Evolutionary conservation across 2,113 vertebrate species (phyloP).

Genomic region (Sebastes fasciatus): DNA sequence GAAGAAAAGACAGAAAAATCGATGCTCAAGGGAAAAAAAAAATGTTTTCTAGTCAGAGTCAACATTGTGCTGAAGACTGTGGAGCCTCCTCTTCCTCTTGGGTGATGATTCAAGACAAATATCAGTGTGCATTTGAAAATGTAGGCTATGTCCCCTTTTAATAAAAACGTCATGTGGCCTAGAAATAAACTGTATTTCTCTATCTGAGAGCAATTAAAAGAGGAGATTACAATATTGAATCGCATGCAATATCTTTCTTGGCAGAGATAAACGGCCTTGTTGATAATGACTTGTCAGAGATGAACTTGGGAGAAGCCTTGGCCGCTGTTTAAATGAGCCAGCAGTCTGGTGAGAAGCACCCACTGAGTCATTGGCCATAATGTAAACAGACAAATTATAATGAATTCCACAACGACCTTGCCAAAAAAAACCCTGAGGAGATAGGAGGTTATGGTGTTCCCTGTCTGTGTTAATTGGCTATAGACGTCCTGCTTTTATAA

Average conservation of each 20-base stretch:
- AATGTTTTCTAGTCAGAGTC: constrained; percentile 6
- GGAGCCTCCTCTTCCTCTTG: neutral
- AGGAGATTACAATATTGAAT: constrained; percentile 29
- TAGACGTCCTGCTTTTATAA: constrained; percentile 4
- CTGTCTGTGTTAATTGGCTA: constrained; percentile 31
- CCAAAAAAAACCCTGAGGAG: neutral
- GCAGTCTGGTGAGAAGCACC: constrained; percentile 47
- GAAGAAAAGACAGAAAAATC: constrained; percentile 18
- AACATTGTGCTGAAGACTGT: constrained; percentile 22
- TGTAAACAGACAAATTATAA: constrained; percentile 63
- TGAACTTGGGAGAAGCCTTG: constrained; percentile 74
- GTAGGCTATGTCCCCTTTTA: neutral
- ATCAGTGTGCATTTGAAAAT: constrained; percentile 4
- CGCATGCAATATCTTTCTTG: constrained; percentile 33
- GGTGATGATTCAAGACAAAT: constrained; percentile 7
- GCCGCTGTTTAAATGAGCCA: constrained; percentile 61
- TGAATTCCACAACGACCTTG: constrained; percentile 63
- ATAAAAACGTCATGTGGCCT: constrained; percentile 19
- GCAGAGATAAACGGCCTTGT: constrained; percentile 64
- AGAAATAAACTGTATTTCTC: constrained; percentile 1
- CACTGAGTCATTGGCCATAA: constrained; percentile 40
- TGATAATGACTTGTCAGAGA: constrained; percentile 62
- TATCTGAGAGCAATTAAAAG: constrained; percentile 31
- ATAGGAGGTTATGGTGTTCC: neutral
- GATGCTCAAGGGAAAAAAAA: constrained; percentile 1